These are phyloP conservation scores for Anguilla obscura DNA, from an alignment of 2,797 vertebrate genomes.

Conservation along the genomic window DNA sequence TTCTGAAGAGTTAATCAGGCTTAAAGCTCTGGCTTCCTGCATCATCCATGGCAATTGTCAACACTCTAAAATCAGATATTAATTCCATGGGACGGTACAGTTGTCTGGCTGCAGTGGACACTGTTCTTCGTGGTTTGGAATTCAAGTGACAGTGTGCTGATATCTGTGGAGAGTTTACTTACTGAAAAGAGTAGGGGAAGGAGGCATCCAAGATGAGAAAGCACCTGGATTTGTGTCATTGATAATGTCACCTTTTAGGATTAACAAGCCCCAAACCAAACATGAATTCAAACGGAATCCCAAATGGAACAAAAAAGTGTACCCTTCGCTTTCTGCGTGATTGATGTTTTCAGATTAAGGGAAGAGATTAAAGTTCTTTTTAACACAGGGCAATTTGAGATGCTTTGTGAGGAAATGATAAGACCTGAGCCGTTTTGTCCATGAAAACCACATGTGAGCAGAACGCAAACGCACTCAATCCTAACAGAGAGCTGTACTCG, in stretches of 20 bases:
- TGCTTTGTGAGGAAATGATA: constrained; percentile 73
- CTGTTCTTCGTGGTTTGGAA: neutral
- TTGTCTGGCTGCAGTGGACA: constrained; percentile 26
- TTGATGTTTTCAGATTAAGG: constrained; percentile 75
- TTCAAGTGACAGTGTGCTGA: constrained; percentile 30
- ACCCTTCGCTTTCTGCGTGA: constrained; percentile 32
- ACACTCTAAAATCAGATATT: constrained; percentile 32
- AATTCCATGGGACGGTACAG: constrained; percentile 16
- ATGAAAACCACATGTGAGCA: constrained; percentile 73
- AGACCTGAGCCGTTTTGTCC: constrained; percentile 82
- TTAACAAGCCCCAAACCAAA: constrained; percentile 39
- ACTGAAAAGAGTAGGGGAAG: constrained; percentile 46
- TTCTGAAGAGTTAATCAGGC: neutral
- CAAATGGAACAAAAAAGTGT: constrained; percentile 47
- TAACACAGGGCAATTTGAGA: constrained; percentile 74
- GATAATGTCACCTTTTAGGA: constrained; percentile 45
- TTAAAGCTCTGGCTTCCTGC: neutral
- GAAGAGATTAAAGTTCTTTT: constrained; percentile 76
- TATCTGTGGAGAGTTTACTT: constrained; percentile 20
- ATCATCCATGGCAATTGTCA: constrained; percentile 28
- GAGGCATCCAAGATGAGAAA: constrained; percentile 37
- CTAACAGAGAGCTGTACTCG: constrained; percentile 84
- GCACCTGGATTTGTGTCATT: constrained; percentile 51
- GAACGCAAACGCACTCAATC: constrained; percentile 89
- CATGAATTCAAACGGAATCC: constrained; percentile 37